Conservation (phyloP, 2,113 vertebrate genomes). For the Hylia prasina region DNA sequence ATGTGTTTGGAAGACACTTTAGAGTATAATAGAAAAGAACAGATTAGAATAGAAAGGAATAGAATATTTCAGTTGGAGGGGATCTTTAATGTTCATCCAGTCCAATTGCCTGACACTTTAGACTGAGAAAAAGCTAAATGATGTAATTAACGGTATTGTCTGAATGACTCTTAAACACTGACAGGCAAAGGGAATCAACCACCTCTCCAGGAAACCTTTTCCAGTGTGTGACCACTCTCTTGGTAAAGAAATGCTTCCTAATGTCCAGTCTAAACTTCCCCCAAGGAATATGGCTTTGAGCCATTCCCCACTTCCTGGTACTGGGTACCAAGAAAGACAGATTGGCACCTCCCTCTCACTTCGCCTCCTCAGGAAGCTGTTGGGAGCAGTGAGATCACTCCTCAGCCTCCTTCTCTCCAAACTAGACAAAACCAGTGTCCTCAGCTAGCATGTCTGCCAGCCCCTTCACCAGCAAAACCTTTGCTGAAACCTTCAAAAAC, state of each 20-base stretch:
- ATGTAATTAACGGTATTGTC: background rate
- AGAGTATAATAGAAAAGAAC: background rate
- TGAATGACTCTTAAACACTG: background rate
- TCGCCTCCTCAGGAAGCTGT: background rate
- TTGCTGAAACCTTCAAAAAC: background rate
- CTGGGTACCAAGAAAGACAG: background rate
- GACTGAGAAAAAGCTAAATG: background rate
- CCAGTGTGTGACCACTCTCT: background rate
- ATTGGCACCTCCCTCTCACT: background rate
- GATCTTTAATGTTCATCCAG: background rate
- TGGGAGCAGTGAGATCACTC: background rate
- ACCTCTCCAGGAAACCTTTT: background rate
- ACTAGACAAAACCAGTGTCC: background rate
- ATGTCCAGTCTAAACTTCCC: background rate
- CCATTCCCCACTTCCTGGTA: fast-evolving
- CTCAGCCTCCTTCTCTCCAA: background rate
- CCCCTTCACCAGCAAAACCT: background rate
- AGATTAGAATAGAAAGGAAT: background rate
- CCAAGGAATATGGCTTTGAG: fast-evolving
- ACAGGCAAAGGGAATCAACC: background rate
- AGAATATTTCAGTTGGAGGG: background rate
- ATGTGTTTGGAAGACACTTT: background rate
- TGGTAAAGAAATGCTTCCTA: background rate
- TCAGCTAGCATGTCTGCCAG: background rate
- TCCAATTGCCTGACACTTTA: background rate